Evolutionary conservation across 2,113 vertebrate genomes (phyloP).

Genomic region (Bubo blakistoni): DNA sequence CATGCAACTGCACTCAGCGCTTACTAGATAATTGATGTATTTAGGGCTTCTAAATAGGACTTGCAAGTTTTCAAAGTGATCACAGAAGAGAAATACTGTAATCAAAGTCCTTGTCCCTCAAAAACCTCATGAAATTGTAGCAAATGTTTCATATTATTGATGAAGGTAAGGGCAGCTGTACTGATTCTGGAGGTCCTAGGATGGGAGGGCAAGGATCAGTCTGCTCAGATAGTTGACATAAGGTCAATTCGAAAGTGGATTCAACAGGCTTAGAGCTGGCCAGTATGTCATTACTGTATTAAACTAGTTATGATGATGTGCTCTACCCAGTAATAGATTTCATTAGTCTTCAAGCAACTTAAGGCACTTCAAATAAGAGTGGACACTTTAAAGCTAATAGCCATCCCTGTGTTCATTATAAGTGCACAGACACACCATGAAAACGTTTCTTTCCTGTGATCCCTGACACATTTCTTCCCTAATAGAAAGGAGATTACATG

Average conservation of each 20-base stretch:
- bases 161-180: neutral
- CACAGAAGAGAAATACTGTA: constrained; percentile 25
- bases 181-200: neutral
- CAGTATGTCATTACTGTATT: neutral
- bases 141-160: neutral
- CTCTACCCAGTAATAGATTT: constrained; percentile 11
- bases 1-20: constrained; percentile 29
- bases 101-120: constrained; percentile 7
- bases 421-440: neutral
- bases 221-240: neutral
- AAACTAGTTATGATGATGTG: neutral
- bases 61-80: constrained; percentile 17
- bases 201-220: neutral
- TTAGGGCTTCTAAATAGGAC: constrained; percentile 45
- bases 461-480: neutral
- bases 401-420: neutral
- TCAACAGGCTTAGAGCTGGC: neutral
- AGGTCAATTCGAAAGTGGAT: neutral
- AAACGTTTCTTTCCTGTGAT: neutral
- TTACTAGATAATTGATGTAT: constrained; percentile 25
- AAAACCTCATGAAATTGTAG: neutral
- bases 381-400: constrained; percentile 11
- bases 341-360: constrained; percentile 5
- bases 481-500: neutral
- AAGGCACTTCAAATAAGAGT: neutral